A percentile compares a stretch with the other conserved stretches of the same genome.
Evolutionary conservation across 2,888 invertebrate species (phyloP).

Genomic region (Drosophila neotestacea): DNA sequence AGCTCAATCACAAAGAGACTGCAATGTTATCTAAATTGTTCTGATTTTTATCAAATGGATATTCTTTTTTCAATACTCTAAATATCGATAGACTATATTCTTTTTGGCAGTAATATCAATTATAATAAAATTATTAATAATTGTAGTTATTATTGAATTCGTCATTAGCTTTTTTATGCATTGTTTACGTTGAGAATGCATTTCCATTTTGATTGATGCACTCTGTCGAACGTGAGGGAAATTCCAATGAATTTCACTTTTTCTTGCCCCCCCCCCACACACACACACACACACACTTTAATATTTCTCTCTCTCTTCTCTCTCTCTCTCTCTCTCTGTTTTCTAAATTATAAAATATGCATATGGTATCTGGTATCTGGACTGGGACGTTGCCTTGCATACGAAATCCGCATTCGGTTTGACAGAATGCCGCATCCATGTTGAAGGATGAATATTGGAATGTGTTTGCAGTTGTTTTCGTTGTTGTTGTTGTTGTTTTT

Average conservation of each 20-base stretch:
- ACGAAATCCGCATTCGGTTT: conserved; percentile 54
- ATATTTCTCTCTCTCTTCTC: conserved; percentile 2
- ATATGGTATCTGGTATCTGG: conserved; percentile 42
- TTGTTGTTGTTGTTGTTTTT: conserved; percentile 24
- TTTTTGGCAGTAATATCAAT: conserved; percentile 46
- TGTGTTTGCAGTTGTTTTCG: conserved; percentile 18
- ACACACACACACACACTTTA: background rate
- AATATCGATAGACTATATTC: too few relatives aligned
- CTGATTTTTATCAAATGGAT: too few relatives aligned
- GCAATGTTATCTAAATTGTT: too few relatives aligned
- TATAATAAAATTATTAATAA: conserved; percentile 14
- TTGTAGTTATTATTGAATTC: conserved; percentile 21
- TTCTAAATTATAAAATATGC: conserved; percentile 58
- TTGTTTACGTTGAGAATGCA: conserved; percentile 52
- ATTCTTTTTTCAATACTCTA: too few relatives aligned
- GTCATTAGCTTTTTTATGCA: conserved; percentile 5
- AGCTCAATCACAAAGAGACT: too few relatives aligned
- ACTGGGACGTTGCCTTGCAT: conserved; percentile 56
- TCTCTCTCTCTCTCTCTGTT: conserved; percentile 23
- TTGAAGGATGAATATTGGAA: conserved; percentile 34
- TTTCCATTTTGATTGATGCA: conserved; percentile 75
- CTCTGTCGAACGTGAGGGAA: conserved; percentile 70
- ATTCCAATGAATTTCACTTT: conserved; percentile 74
- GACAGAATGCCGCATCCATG: conserved; percentile 64
- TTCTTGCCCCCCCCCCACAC: conserved; percentile 9